Evolutionary conservation across 2,888 invertebrate genomes (phyloP).

Genomic region (Noctua fimbriata): DNA sequence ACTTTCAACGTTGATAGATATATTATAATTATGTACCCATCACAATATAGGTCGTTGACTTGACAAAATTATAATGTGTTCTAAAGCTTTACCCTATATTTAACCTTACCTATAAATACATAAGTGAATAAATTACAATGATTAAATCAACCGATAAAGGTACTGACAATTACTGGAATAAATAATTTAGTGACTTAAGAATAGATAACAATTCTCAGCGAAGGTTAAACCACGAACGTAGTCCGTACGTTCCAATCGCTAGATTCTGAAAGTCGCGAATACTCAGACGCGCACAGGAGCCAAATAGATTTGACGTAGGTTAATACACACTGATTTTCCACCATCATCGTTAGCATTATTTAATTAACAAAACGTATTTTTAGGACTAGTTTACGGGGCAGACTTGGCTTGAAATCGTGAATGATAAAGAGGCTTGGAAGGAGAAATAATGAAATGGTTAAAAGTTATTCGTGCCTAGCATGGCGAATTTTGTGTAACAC

Average conservation of each 20-base stretch:
- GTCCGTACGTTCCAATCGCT: conserved; percentile 68
- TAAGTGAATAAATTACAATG: conserved; percentile 17
- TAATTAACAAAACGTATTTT: conserved; percentile 1
- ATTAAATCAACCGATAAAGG: conserved; percentile 32
- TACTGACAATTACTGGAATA: conserved; percentile 69
- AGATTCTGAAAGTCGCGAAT: conserved; percentile 62
- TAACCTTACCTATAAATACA: neutral
- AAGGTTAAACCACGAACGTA: conserved; percentile 72
- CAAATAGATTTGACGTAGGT: conserved; percentile 41
- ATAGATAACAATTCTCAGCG: conserved; percentile 71
- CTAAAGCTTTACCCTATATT: conserved; percentile 3
- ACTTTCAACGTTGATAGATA: conserved; percentile 62
- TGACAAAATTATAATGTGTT: conserved; percentile 23
- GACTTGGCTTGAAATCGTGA: neutral
- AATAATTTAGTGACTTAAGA: conserved; percentile 72
- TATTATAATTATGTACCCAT: conserved; percentile 50
- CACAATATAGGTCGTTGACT: conserved; percentile 56
- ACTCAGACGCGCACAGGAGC: conserved; percentile 27
- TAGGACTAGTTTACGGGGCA: neutral
- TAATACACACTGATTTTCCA: conserved; percentile 19
- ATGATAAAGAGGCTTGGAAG: neutral
- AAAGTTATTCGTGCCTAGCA: neutral
- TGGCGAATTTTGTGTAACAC: neutral
- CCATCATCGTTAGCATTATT: conserved; percentile 24
- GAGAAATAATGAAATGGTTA: neutral